Conservation (phyloP, 2,797 vertebrate genomes). For the Monodelphis domestica region DNA sequence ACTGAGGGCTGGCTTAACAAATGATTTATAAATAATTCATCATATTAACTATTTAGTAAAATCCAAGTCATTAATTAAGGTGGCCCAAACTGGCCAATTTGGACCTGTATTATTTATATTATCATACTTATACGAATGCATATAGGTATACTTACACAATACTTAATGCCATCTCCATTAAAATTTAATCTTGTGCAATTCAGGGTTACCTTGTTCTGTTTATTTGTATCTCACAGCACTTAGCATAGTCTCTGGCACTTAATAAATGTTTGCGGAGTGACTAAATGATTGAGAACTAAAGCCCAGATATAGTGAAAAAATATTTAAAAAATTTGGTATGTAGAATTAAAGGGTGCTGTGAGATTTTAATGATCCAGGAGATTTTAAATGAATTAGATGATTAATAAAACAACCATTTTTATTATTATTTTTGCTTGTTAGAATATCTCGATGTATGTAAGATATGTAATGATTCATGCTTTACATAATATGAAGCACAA, state of each 20-base stretch:
- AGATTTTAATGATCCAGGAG: neutral
- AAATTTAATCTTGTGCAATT: neutral
- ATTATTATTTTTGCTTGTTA: neutral
- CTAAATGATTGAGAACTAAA: neutral
- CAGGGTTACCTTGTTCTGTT: neutral
- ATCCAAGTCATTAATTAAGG: too few relatives aligned
- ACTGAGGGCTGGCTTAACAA: too few relatives aligned
- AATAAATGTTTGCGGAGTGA: neutral
- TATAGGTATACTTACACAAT: neutral
- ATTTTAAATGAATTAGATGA: neutral
- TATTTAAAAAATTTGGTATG: neutral
- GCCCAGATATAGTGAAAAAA: neutral
- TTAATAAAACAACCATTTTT: neutral
- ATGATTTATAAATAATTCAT: too few relatives aligned
- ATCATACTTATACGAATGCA: too few relatives aligned
- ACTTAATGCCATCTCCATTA: neutral
- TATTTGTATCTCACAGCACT: neutral
- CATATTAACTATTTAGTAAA: too few relatives aligned
- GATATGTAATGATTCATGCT: neutral
- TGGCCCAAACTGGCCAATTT: too few relatives aligned
- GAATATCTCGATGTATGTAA: neutral
- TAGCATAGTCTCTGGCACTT: neutral
- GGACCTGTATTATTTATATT: too few relatives aligned
- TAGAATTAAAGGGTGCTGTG: neutral
- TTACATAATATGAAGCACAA: neutral